These are phyloP conservation scores for Parascotia fuliginaria DNA, from an alignment of 2,888 invertebrate species.

Conservation along the genomic window DNA sequence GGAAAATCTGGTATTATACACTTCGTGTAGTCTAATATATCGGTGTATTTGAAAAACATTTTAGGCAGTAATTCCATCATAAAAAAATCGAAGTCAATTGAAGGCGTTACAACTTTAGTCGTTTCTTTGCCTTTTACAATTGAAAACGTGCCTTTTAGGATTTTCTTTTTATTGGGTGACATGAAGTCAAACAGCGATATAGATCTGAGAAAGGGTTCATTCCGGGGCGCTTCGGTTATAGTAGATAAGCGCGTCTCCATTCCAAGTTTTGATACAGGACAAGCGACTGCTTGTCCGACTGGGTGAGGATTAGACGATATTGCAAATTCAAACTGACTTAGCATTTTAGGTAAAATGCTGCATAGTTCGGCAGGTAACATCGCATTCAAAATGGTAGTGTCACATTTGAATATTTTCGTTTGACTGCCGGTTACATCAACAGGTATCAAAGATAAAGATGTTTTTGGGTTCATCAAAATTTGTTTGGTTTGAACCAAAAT, in stretches of 20 bases:
- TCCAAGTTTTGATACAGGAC: conserved; percentile 26
- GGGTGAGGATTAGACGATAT: conserved; percentile 12
- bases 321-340: conserved; percentile 52
- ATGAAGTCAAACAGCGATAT: not conserved
- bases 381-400: conserved; percentile 66
- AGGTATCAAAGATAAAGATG: conserved; percentile 52
- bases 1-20: not conserved
- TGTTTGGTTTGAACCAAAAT: conserved; percentile 42
- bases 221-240: conserved; percentile 49
- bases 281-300: conserved; percentile 15
- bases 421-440: conserved; percentile 49
- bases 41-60: conserved; percentile 6
- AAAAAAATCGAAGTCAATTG: conserved; percentile 14
- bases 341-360: conserved; percentile 67
- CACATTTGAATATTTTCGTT: conserved; percentile 66
- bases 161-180: conserved; percentile 27
- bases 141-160: conserved; percentile 41
- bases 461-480: conserved; percentile 30
- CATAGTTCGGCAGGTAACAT: conserved; percentile 75
- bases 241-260: conserved; percentile 46
- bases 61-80: conserved; percentile 24
- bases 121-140: conserved; percentile 7
- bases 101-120: not conserved
- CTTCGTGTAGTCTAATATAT: not conserved
- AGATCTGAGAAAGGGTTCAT: not conserved